Percentiles rank a stretch among this genome's conserved stretches.
phyloP scores from a whole-genome alignment of 2,888 invertebrate genomes.

The Scaptomyza tumidula region DNA sequence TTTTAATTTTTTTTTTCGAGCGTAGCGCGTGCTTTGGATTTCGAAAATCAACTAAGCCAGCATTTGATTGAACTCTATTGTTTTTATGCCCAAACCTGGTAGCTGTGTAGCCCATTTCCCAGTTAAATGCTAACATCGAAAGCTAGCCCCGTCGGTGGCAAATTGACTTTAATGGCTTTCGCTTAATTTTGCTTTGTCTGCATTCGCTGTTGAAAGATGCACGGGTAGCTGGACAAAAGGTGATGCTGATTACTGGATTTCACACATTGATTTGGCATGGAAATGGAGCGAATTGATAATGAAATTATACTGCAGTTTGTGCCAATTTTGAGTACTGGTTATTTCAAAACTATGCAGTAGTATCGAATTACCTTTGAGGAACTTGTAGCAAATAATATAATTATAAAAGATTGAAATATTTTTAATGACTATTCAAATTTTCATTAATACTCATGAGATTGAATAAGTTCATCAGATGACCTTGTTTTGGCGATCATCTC shows the following conservation, averaged over 20 bases:
- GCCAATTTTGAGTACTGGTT: not conserved
- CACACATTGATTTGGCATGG: slow-evolving; percentile 25
- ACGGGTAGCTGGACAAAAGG: slow-evolving; percentile 30
- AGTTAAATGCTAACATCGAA: slow-evolving; percentile 5
- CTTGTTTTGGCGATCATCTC: not conserved
- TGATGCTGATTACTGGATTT: slow-evolving; percentile 33
- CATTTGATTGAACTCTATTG: slow-evolving; percentile 60
- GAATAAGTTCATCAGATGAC: not conserved
- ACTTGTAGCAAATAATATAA: not conserved
- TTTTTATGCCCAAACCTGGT: slow-evolving; percentile 36
- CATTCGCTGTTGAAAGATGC: slow-evolving; percentile 37
- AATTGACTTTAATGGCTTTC: slow-evolving; percentile 41
- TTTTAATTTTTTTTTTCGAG: not conserved
- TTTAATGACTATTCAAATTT: not conserved
- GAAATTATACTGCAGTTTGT: not conserved
- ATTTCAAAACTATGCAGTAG: not conserved
- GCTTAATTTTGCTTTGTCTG: slow-evolving; percentile 21
- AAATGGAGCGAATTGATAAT: slow-evolving; percentile 18
- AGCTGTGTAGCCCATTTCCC: slow-evolving; percentile 15
- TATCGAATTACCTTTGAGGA: not conserved
- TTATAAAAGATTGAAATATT: not conserved
- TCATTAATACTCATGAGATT: not conserved
- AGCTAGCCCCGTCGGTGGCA: slow-evolving; percentile 25
- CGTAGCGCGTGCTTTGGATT: slow-evolving; percentile 44
- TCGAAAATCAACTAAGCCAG: slow-evolving; percentile 17